Base-by-base conservation (phyloP, 2,888 invertebrate species). In the Hirtodrosophila trivittata region DNA sequence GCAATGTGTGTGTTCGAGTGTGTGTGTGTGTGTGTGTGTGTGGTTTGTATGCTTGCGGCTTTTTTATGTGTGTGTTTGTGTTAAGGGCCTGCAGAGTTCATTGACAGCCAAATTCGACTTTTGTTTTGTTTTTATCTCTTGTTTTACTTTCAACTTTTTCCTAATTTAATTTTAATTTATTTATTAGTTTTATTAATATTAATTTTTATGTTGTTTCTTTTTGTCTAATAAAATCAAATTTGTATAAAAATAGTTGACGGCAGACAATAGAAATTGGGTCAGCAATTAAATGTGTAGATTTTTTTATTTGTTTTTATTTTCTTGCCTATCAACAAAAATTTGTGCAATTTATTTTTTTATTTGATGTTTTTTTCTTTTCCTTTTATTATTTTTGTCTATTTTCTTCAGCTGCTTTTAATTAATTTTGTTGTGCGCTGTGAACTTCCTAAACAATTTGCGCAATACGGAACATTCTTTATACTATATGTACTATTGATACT, bases 271-370 rank as follows among this genome's bases (percentile, higher is more conserved):
- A 65, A 80, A 81, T 66, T 86, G 84, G 80, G 80, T 86, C 80
- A 86, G 37, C 71, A 67, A 86, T 81, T 80, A 65, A 42, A 43
- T 65, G 14, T 47, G 30, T 51, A 45, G n/a, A n/a, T n/a, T n/a
- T n/a, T 35, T n/a, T 43, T 30, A 3, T 14, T 26, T 33, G 3
- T 42, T 21, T 50, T 38, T 8, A 10, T 28, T 30, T 30, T 13
- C 37, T 37, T 47, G 70, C 43, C 69, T 63, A 70, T 70, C 38
- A 69, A 64, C 1, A 32, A 59, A 49, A 21, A 18, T 10, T 10
- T 59, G 69, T 66, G 75, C 85, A 86, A 80, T 80, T 77, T 68
- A 71, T 86, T 84, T 81, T 71, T 74, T 86, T 77, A 80, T 10
- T 26, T 38, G 52, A 25, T 39, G 58, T 26, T 43, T 28, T 30